Evolutionary conservation across 2,888 invertebrate genomes (phyloP).

Genomic region (Agriopis marginaria): DNA sequence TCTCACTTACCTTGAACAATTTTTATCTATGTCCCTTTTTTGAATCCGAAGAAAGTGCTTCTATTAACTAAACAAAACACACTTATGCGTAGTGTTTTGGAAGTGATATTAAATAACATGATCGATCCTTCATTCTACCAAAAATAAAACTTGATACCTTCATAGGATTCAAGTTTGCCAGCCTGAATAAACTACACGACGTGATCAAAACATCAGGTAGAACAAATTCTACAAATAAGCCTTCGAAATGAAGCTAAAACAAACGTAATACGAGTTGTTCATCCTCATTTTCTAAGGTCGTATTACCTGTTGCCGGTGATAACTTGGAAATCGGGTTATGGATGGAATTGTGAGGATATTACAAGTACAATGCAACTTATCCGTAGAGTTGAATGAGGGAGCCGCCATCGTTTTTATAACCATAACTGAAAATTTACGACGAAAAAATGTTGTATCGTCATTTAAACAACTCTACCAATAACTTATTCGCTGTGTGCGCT

Average conservation of each 20-base stretch:
- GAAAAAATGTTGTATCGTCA: neutral
- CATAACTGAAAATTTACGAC: too few relatives aligned
- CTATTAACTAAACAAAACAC: too few relatives aligned
- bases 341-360: slow-evolving; percentile 47
- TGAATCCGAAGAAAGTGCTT: too few relatives aligned
- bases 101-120: neutral
- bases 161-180: too few relatives aligned
- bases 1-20: slow-evolving; percentile 1
- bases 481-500: slow-evolving; percentile 29
- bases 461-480: neutral
- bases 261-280: slow-evolving; percentile 14
- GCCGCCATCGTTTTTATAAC: neutral
- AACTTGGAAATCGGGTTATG: slow-evolving; percentile 53
- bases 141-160: neutral
- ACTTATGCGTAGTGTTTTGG: neutral
- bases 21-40: too few relatives aligned
- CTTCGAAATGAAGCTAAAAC: neutral
- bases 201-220: neutral
- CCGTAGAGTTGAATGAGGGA: neutral
- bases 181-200: neutral
- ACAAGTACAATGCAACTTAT: slow-evolving; percentile 27
- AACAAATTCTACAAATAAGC: neutral
- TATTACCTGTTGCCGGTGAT: slow-evolving; percentile 53
- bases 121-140: neutral
- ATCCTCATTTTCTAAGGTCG: slow-evolving; percentile 29